Conservation (phyloP, 2,888 invertebrate species). For the Melitaea athalia region DNA sequence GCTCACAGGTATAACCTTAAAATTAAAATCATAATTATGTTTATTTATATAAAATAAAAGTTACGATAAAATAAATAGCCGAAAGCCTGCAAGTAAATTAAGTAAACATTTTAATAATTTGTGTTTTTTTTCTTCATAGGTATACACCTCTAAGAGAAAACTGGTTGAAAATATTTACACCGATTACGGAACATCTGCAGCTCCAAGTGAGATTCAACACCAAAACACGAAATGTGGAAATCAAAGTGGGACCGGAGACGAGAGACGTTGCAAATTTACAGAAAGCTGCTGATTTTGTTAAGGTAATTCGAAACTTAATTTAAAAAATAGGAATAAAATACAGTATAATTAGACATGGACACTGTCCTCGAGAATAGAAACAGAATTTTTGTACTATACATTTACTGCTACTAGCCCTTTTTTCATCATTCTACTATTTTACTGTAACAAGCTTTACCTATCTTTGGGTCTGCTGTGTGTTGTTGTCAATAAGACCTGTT, state of each 20-base stretch:
- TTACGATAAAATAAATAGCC: neutral
- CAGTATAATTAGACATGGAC: neutral
- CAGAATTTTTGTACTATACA: too few relatives aligned
- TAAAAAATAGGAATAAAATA: neutral
- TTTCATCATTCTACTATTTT: too few relatives aligned
- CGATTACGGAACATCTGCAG: conserved; percentile 96
- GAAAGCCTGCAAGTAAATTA: neutral
- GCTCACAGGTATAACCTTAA: conserved; percentile 85
- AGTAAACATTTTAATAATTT: neutral
- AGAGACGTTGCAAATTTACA: conserved; percentile 95
- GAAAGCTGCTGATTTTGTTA: conserved; percentile 99
- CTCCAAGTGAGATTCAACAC: conserved; percentile 97
- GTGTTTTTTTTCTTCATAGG: conserved; percentile 69
- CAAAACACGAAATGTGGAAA: conserved; percentile 94
- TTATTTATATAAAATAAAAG: neutral
- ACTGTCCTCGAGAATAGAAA: too few relatives aligned
- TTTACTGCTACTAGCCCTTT: too few relatives aligned
- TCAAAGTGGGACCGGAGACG: conserved; percentile 88
- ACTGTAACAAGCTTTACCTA: too few relatives aligned
- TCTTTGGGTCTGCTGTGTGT: too few relatives aligned
- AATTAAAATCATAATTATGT: conserved; percentile 25
- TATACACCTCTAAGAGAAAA: conserved; percentile 97
- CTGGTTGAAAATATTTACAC: conserved; percentile 98
- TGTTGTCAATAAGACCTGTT: too few relatives aligned
- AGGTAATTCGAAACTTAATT: conserved; percentile 58